Conservation (phyloP, 2,113 vertebrate genomes). For the Rhinichthys klamathensis region DNA sequence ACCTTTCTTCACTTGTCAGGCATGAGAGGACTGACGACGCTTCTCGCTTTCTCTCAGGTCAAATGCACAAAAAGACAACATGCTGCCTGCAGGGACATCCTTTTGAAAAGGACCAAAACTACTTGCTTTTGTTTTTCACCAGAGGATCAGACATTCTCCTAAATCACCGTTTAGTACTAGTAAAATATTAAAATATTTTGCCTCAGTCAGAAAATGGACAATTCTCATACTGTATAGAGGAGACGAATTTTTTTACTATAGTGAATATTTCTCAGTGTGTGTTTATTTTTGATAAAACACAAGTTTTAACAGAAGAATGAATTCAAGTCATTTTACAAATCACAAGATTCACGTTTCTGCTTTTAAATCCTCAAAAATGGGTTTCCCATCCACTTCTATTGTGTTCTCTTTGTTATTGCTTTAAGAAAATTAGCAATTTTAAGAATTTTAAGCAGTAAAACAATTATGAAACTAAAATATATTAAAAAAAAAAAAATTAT, state of each 20-base stretch:
- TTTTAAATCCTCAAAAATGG: not conserved
- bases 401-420: not conserved
- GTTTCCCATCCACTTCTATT: not conserved
- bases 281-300: too few species aligned
- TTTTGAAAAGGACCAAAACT: not conserved
- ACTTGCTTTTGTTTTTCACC: not conserved
- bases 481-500: not conserved
- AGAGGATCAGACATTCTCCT: not conserved
- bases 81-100: not conserved
- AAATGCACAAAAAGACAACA: conserved; percentile 14
- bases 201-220: too few species aligned
- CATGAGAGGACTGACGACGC: not conserved
- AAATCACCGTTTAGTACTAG: not conserved
- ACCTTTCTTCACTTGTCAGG: conserved; percentile 56
- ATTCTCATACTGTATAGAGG: too few species aligned
- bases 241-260: too few species aligned
- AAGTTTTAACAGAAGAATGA: not conserved
- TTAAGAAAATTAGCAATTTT: not conserved
- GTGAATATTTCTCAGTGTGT: too few species aligned
- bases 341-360: not conserved
- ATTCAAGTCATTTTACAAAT: not conserved
- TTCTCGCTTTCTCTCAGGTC: conserved; percentile 3
- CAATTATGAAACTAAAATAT: not conserved
- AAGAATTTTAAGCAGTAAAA: not conserved
- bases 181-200: too few species aligned